Conservation (phyloP, 2,888 invertebrate genomes). For the Pediacus dermestoides region DNA sequence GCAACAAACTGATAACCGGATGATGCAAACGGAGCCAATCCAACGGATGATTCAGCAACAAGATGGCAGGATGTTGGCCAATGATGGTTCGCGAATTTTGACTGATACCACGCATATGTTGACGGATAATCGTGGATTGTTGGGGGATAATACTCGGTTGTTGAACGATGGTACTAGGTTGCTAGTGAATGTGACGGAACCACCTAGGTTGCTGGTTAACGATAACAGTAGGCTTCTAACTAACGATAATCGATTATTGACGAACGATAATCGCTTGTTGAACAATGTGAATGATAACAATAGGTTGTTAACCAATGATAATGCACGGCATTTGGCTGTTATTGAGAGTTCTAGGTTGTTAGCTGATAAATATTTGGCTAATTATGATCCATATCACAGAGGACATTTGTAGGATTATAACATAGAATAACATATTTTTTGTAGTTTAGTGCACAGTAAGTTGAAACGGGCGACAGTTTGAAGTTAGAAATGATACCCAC, state of each 20-base stretch:
- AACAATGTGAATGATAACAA: constrained; percentile 39
- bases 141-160: constrained; percentile 23
- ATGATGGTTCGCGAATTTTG: constrained; percentile 35
- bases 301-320: constrained; percentile 31
- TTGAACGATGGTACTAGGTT: constrained; percentile 40
- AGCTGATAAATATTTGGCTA: constrained; percentile 49
- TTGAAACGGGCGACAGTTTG: too few species aligned
- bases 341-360: constrained; percentile 44
- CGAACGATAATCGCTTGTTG: constrained; percentile 42
- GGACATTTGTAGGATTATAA: constrained; percentile 44
- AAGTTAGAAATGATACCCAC: too few species aligned
- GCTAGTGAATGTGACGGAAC: constrained; percentile 44
- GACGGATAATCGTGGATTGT: constrained; percentile 28
- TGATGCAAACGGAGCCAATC: constrained; percentile 40
- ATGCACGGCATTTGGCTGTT: constrained; percentile 43
- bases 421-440: too few species aligned
- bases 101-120: constrained; percentile 38
- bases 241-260: constrained; percentile 40
- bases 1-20: constrained; percentile 38
- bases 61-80: constrained; percentile 23
- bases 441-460: too few species aligned
- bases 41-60: constrained; percentile 38
- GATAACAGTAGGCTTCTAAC: constrained; percentile 41
- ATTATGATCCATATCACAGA: constrained; percentile 49
- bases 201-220: constrained; percentile 42